Evolutionary conservation across 2,797 vertebrate species (phyloP), one percentile per base, ranked within the genome.

Genomic region (Halcyon chelicuti): DNA sequence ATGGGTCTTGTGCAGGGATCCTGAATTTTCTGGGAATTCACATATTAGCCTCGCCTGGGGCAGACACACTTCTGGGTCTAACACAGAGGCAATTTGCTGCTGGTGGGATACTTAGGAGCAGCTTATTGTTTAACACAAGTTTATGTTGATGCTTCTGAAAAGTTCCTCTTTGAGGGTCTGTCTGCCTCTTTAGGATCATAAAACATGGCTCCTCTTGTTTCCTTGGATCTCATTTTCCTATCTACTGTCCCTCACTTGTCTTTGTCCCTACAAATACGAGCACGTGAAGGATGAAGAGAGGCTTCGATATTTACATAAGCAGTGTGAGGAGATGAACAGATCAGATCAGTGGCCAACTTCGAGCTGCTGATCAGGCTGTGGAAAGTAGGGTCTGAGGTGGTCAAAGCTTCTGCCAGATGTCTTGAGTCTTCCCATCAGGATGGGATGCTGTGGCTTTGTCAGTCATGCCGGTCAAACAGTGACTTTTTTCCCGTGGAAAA

Each of bases 1-100:
- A 3, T 14, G 7, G 3, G 3, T 54, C 28, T 31, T 29, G 14
- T 0, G 0, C 0, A 0, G 12, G n/a, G 35, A 12, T 26, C 7
- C 18, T 3, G 29, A 5, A 7, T 44, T 44, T 75, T 19, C 40
- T 28, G 61, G 65, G 31, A 83, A 44, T 88, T 63, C 47, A 7
- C 0, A 0, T 33, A 57, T 31, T 35, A 63, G 28, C 18, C 22
- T 85, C 18, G 2, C 2, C 4, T 23, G 49, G 20, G 46, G 23
- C 44, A 42, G n/a, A 9, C 33, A 63, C 23, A 12, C 11, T 42
- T 47, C 52, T 25, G 47, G 9, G 14, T 52, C 57, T 77, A 28
- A 17, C 6, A 1, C 0, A 65, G 18, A 39, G 42, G 4, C 25
- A 14, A 14, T 23, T 29, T 57, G 40, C 29, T 73, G 58, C 61